Conservation (phyloP, 1,140 invertebrate genomes). For the Spodoptera litura region DNA sequence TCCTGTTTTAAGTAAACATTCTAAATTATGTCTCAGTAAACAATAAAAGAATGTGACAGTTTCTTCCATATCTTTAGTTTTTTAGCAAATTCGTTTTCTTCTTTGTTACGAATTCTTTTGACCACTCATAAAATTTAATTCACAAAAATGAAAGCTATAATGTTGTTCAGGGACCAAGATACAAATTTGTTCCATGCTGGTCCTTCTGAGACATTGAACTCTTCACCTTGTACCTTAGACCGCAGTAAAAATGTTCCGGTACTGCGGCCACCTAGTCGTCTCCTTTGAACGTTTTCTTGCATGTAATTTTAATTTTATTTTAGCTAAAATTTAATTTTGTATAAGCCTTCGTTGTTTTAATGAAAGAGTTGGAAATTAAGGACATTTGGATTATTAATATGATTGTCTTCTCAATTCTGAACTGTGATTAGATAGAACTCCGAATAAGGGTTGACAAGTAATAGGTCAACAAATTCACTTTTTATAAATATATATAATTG, state of each 20-base stretch:
- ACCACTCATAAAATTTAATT: no score
- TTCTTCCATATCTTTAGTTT: no score
- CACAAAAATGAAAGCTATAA: no score
- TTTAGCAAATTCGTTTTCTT: no score
- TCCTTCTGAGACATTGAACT: background rate
- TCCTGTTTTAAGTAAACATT: no score
- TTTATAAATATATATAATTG: no score
- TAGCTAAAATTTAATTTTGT: constrained; percentile 41
- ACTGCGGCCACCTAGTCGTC: constrained; percentile 49
- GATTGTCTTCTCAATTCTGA: background rate
- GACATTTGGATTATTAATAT: constrained; percentile 14
- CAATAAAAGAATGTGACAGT: no score
- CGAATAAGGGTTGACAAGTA: background rate
- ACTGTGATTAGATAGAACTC: constrained; percentile 9
- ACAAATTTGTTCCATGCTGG: no score
- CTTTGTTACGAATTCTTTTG: no score
- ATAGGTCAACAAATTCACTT: background rate
- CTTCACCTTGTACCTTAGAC: constrained; percentile 9
- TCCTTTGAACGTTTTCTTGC: constrained; percentile 53
- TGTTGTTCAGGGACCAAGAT: no score
- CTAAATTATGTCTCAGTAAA: no score
- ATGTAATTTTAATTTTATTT: constrained; percentile 55
- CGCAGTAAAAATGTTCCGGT: constrained; percentile 35
- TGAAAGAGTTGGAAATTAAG: constrained; percentile 31
- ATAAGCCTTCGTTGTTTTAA: constrained; percentile 41